Evolutionary conservation across 1,140 invertebrate genomes (phyloP).

Genomic region (Procambarus virginalis): DNA sequence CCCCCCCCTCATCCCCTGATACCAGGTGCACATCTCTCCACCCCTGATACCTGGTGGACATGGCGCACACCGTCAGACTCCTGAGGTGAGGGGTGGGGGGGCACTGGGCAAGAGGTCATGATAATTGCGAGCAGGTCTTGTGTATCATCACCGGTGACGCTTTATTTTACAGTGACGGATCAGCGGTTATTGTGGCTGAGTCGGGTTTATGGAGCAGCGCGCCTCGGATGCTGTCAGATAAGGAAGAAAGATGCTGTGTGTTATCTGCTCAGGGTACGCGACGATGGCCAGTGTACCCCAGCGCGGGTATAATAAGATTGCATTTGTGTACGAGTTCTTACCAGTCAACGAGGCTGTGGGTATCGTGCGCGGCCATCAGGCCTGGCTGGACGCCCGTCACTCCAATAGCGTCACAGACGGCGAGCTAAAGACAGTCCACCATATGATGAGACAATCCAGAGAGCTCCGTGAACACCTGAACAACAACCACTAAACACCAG

Average conservation of each 20-base stretch:
- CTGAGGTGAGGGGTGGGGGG: no score
- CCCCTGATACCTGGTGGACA: no score
- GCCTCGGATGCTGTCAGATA: slow-evolving; percentile 21
- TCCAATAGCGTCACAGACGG: no score
- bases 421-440: no score
- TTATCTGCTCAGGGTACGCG: neutral
- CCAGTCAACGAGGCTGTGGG: neutral
- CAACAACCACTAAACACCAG: no score
- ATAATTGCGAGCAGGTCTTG: neutral
- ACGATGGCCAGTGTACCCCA: neutral
- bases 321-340: neutral
- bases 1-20: no score
- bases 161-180: slow-evolving; percentile 24
- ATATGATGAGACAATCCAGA: no score
- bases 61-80: no score
- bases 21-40: no score
- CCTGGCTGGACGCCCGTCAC: no score
- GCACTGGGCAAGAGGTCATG: no score
- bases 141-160: neutral
- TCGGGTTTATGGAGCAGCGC: slow-evolving; percentile 24
- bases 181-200: slow-evolving; percentile 15
- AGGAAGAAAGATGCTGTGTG: slow-evolving; percentile 23
- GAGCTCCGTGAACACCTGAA: no score
- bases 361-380: neutral
- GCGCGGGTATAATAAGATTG: neutral